Conservation (phyloP, 2,113 vertebrate genomes). For the Etheostoma cragini region DNA sequence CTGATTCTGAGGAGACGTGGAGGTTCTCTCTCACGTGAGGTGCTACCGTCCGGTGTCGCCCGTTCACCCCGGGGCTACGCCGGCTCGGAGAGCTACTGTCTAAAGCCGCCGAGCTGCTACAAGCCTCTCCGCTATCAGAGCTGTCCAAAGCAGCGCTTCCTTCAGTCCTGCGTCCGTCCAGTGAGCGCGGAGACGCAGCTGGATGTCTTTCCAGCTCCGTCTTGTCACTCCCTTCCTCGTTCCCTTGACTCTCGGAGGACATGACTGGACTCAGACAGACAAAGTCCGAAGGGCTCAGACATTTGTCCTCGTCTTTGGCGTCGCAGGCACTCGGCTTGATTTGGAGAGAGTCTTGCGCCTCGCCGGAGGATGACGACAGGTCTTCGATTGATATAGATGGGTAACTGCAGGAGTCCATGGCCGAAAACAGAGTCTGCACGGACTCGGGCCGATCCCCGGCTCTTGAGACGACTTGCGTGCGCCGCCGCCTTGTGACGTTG, state of each 20-base stretch:
- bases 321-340: conserved; percentile 30
- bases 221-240: conserved; percentile 51
- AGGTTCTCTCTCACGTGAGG: conserved; percentile 26
- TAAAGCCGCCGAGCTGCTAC: conserved; percentile 18
- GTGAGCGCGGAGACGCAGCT: conserved; percentile 34
- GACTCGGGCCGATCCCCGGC: conserved; percentile 86
- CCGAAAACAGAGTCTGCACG: conserved; percentile 83
- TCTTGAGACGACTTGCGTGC: conserved; percentile 81
- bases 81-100: conserved; percentile 40
- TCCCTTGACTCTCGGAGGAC: conserved; percentile 70
- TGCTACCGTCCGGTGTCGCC: conserved; percentile 63
- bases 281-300: conserved; percentile 71
- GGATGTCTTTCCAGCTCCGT: conserved; percentile 42
- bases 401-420: conserved; percentile 92
- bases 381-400: conserved; percentile 94
- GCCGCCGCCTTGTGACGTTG: conserved; percentile 89
- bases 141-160: conserved; percentile 22
- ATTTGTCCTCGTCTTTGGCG: conserved; percentile 60
- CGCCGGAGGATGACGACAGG: conserved; percentile 87
- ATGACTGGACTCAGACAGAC: conserved; percentile 72
- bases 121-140: conserved; percentile 53
- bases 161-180: conserved; percentile 57
- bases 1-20: conserved; percentile 60
- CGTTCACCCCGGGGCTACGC: conserved; percentile 58
- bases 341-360: conserved; percentile 45